Percentiles rank a stretch among this genome's conserved stretches.
phyloP scores from a whole-genome alignment of 2,113 vertebrate genomes.

The Pteruthius melanotis region DNA sequence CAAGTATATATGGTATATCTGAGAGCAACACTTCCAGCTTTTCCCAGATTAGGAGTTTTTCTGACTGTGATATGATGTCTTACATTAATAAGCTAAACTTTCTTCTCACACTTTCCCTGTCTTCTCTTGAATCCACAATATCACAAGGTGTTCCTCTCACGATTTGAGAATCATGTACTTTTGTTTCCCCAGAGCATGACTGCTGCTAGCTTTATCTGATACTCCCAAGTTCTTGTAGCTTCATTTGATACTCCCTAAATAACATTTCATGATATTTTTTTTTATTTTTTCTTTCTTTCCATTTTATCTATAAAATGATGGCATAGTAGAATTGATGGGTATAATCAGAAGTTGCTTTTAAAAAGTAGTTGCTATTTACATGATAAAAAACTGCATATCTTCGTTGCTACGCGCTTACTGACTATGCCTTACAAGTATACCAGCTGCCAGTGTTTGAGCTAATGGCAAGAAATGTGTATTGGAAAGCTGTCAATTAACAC shows the following conservation, averaged over 20 bases:
- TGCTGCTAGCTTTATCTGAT: not conserved
- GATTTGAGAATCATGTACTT: not conserved
- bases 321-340: not conserved
- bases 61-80: not conserved
- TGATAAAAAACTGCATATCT: not conserved
- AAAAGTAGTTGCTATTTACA: not conserved
- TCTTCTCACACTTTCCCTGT: not conserved
- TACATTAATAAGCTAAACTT: not conserved
- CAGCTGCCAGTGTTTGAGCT: not conserved
- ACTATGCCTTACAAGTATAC: not conserved
- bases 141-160: not conserved
- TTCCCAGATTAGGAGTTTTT: not conserved
- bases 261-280: not conserved
- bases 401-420: not conserved
- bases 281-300: not conserved
- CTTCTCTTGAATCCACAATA: not conserved
- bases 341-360: not conserved
- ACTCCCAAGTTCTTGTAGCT: not conserved
- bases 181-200: not conserved
- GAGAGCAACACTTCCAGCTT: not conserved
- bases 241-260: not conserved
- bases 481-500: not conserved
- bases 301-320: not conserved
- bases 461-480: not conserved
- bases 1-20: not conserved